Conservation (phyloP, 2,888 invertebrate genomes). For the Diadegma fenestrale region DNA sequence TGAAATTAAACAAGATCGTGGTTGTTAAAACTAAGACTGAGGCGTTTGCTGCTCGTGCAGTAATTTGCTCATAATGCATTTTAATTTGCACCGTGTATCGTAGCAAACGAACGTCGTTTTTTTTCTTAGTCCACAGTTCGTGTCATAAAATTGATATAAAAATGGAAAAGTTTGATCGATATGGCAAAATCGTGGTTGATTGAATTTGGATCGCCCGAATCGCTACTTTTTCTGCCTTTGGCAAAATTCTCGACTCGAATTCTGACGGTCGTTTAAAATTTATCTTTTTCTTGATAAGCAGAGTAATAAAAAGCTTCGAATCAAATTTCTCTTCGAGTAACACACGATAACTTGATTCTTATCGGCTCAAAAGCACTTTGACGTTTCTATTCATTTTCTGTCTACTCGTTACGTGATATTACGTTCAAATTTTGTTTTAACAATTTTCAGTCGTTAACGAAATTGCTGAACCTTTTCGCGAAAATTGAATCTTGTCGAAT, state of each 20-base stretch:
- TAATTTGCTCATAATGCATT: neutral
- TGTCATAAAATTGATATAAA: neutral
- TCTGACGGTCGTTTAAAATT: neutral
- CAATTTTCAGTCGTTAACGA: neutral
- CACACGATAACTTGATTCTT: neutral
- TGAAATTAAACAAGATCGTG: slow-evolving; percentile 13
- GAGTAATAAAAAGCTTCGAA: neutral
- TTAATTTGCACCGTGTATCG: neutral
- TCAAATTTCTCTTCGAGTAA: neutral
- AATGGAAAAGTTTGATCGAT: neutral
- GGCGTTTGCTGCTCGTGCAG: neutral
- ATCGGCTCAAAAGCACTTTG: neutral
- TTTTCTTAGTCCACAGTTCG: neutral
- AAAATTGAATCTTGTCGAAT: neutral
- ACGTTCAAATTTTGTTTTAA: neutral
- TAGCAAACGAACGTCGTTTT: neutral
- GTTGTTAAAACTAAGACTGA: neutral
- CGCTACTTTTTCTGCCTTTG: neutral
- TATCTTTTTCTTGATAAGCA: neutral
- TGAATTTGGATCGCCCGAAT: no score
- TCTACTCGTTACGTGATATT: neutral
- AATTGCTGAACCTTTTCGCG: neutral
- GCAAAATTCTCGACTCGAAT: neutral
- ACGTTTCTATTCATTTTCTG: neutral
- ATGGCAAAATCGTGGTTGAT: no score